Evolutionary conservation across 2,888 invertebrate genomes (phyloP).

Genomic region (Drosophila histrio): DNA sequence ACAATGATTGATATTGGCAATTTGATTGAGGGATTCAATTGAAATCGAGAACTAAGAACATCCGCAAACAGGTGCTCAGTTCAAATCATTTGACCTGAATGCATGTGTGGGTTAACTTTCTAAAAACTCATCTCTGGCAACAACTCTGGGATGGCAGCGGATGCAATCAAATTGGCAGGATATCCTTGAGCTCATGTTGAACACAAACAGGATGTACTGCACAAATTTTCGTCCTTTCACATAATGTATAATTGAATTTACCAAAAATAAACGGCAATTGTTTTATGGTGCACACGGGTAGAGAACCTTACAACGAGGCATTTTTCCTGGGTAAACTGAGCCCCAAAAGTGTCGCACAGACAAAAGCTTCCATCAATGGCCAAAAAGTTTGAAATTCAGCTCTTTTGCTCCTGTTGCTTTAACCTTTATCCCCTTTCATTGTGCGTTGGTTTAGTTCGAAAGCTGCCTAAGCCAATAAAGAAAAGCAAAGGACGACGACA

Average conservation of each 20-base stretch:
- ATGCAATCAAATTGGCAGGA: constrained; percentile 48
- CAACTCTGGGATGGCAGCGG: constrained; percentile 32
- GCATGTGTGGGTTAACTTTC: neutral
- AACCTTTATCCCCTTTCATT: constrained; percentile 60
- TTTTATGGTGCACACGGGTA: constrained; percentile 41
- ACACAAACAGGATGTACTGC: constrained; percentile 38
- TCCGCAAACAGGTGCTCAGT: constrained; percentile 28
- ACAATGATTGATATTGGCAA: constrained; percentile 13
- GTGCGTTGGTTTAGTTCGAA: constrained; percentile 50
- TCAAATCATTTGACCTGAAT: constrained; percentile 49
- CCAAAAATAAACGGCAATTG: constrained; percentile 55
- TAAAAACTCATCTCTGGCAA: constrained; percentile 1
- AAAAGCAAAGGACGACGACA: constrained; percentile 44
- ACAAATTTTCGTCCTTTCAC: constrained; percentile 27
- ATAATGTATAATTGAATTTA: constrained; percentile 51
- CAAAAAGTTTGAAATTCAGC: constrained; percentile 42
- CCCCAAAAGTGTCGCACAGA: constrained; percentile 41
- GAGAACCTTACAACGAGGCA: neutral
- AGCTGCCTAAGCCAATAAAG: constrained; percentile 70
- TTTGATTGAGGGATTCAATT: constrained; percentile 22
- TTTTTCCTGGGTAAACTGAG: neutral
- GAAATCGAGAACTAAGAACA: constrained; percentile 17
- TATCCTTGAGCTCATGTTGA: constrained; percentile 46
- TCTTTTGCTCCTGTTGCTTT: constrained; percentile 57
- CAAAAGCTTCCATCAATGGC: constrained; percentile 69